A percentile compares a stretch with the other conserved stretches of the same genome.
Evolutionary conservation across 2,113 vertebrate species (phyloP).

Genomic region (Oryzias woworae): DNA sequence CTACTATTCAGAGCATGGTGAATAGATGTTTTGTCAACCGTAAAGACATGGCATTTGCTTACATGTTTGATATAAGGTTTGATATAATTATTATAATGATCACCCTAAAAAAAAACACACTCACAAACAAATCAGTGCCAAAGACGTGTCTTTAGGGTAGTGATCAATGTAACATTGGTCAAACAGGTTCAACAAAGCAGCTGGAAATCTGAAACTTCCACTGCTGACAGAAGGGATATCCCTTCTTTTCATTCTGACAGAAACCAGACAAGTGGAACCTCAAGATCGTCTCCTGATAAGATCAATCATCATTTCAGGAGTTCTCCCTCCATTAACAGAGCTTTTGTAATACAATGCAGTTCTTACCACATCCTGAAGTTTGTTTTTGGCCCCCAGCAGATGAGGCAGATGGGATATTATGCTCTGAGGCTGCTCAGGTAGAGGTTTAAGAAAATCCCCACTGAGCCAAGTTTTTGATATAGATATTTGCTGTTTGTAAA

Average conservation of each 20-base stretch:
- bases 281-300: conserved; percentile 35
- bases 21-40: too few relatives aligned
- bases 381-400: too few relatives aligned
- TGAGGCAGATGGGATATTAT: too few relatives aligned
- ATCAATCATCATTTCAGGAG: background rate
- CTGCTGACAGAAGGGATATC: conserved; percentile 49
- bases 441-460: too few relatives aligned
- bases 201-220: conserved; percentile 23
- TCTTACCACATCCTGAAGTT: background rate
- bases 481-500: too few relatives aligned
- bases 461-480: too few relatives aligned
- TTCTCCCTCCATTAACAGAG: background rate
- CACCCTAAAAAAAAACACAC: background rate
- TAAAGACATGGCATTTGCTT: too few relatives aligned
- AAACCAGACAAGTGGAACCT: conserved; percentile 26
- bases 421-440: too few relatives aligned
- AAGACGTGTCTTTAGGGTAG: conserved; percentile 1
- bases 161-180: background rate
- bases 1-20: too few relatives aligned
- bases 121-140: background rate
- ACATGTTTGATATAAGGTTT: too few relatives aligned
- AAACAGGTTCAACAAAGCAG: conserved; percentile 21
- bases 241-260: conserved; percentile 31
- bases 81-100: too few relatives aligned
- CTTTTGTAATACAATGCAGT: background rate